Base-by-base conservation (phyloP, 2,888 invertebrate genomes). In the Drosophila pseudotakahashii region DNA sequence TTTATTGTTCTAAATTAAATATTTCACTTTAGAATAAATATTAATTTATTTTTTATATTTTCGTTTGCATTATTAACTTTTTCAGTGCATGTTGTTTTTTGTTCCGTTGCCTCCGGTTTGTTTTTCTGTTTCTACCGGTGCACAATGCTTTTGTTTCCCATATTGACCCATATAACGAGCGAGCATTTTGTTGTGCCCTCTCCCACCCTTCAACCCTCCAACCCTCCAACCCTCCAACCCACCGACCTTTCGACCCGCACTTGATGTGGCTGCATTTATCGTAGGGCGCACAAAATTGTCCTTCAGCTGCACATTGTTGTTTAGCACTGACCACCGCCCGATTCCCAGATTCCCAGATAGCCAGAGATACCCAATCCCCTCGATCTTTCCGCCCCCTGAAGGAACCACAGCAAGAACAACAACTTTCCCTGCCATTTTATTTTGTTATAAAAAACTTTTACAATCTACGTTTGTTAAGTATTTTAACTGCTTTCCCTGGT, bases 391-490 rank as follows among this genome's bases (percentile, higher is more conserved):
- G 53, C 57, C 60, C 50, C 26, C 26, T 19, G 19, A 26, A 41
- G 42, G 26, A 68, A 69, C 63, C 70, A 58, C 80, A 75, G 71
- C 76, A 73, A 81, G 64, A 73, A 52, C 52, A 58, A 53, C 71
- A 54, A 63, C 73, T 78, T 73, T 73, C 42, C 68, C 67, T 61
- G 69, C 52, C 61, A 76, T 82, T 84, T 80, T 80, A 80, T 88
- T 79, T 79, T 84, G 78, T 77, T 84, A 74, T 77, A 68, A 71
- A 70, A 84, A 88, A 86, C 77, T 84, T 85, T 84, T 80, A 78
- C 85, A 90, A 89, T 85, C 89, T 89, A 78, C 80, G 85, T 89
- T 82, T 89, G 89, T 89, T 89, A 89, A 90, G 88, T 89, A 88
- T 90, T 89, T 90, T 89, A 80, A 86, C 85, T 88, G 82, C 74